Conservation (phyloP, 1,140 invertebrate genomes). For the Radopholus similis region DNA sequence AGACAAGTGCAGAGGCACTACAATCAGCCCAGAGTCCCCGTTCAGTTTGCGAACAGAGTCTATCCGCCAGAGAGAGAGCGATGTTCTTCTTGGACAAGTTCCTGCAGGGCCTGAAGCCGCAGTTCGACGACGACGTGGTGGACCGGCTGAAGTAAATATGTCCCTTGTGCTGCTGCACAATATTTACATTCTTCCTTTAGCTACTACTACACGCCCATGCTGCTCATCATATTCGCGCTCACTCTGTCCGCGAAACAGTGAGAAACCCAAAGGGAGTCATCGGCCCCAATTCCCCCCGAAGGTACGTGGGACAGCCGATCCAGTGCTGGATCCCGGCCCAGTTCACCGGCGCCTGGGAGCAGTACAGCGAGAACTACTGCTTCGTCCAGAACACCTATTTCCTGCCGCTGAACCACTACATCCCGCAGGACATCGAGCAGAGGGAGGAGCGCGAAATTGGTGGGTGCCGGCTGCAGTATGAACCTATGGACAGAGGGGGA, state of each 20-base stretch:
- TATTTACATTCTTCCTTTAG: slow-evolving; percentile 61
- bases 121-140: slow-evolving; percentile 65
- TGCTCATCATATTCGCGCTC: slow-evolving; percentile 60
- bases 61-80: background rate
- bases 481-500: too few species aligned
- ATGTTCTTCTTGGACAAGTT: slow-evolving; percentile 60
- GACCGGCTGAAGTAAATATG: slow-evolving; percentile 65
- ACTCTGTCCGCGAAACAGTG: slow-evolving; percentile 58
- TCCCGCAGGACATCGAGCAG: slow-evolving; percentile 46
- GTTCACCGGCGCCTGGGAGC: slow-evolving; percentile 55
- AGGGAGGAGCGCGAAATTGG: slow-evolving; percentile 53
- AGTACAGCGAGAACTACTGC: slow-evolving; percentile 59
- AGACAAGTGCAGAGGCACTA: too few species aligned
- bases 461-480: too few species aligned
- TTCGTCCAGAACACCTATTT: slow-evolving; percentile 60
- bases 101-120: slow-evolving; percentile 59
- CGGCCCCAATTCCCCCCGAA: slow-evolving; percentile 5
- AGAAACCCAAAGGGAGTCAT: slow-evolving; percentile 2
- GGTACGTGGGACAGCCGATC: slow-evolving; percentile 58
- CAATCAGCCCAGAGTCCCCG: too few species aligned
- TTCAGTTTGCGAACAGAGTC: too few species aligned
- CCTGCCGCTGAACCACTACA: slow-evolving; percentile 55
- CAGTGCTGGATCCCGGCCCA: slow-evolving; percentile 60
- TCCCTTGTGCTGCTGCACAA: too few species aligned
- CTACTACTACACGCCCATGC: slow-evolving; percentile 61